Percentiles rank a stretch among this genome's conserved stretches.
Conservation (phyloP, 2,888 invertebrate species). For the Neoascia interrupta region DNA sequence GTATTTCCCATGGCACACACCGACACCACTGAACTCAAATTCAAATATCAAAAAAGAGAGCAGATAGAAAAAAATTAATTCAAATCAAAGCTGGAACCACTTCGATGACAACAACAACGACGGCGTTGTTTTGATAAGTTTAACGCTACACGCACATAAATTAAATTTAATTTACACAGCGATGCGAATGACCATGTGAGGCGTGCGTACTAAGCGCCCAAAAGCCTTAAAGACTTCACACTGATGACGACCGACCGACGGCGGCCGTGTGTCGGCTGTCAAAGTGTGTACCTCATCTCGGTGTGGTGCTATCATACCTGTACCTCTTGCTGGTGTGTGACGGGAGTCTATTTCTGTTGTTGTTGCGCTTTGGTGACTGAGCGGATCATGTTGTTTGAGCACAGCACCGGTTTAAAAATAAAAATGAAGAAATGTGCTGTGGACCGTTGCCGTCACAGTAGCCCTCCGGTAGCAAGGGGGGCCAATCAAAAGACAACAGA, state of each 20-base stretch:
- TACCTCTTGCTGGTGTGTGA: slow-evolving; percentile 46
- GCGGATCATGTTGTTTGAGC: slow-evolving; percentile 37
- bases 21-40: slow-evolving; percentile 18
- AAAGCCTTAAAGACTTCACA: slow-evolving; percentile 37
- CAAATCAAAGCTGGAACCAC: slow-evolving; percentile 38
- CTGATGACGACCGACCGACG: slow-evolving; percentile 19
- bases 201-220: slow-evolving; percentile 52
- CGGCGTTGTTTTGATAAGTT: too few species aligned
- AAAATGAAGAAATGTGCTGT: slow-evolving; percentile 38
- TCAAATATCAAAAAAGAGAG: slow-evolving; percentile 31
- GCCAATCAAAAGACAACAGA: slow-evolving; percentile 64
- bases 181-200: slow-evolving; percentile 63
- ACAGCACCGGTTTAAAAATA: slow-evolving; percentile 38
- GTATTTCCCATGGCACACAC: too few species aligned
- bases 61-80: too few species aligned
- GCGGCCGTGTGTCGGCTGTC: slow-evolving; percentile 41
- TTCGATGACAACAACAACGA: slow-evolving; percentile 1
- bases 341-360: slow-evolving; percentile 43
- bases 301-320: not conserved
- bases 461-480: slow-evolving; percentile 41
- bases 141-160: slow-evolving; percentile 56
- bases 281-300: slow-evolving; percentile 24
- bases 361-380: slow-evolving; percentile 31
- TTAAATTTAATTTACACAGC: slow-evolving; percentile 66
- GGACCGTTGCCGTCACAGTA: slow-evolving; percentile 39